Evolutionary conservation across 1,140 invertebrate genomes (phyloP), one percentile per base, ranked within the genome.

Genomic region (Olivierus martensii): DNA sequence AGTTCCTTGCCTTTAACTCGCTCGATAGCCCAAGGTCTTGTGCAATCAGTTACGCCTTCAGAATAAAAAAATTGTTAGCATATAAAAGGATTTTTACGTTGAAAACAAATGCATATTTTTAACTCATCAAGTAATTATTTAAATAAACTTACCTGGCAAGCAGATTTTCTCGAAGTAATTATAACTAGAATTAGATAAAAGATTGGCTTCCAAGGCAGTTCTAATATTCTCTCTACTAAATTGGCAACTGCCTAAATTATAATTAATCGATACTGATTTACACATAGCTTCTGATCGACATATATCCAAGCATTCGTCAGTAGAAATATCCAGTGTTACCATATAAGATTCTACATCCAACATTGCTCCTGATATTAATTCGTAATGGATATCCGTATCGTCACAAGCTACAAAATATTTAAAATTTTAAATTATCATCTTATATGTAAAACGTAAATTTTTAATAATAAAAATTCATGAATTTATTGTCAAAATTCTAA

Each of bases 21-120:
- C 72, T 92, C 88, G 69, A 89, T 88, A 69, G 85, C 86, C 88
- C 88, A 93, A 19, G 86, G 47, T 28, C 46, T 19, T 11, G 34
- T 41, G 21, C 56, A 57, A 9, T 19, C 18, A 4, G 12, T 19
- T 19, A 14, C 17, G 12, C 44, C 44, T 45, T 12, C 14, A 41
- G 7, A 38, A 18, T 5, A n/a, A 11, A 18, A 41, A 9, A 41
- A 7, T 41, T 15, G 17, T 10, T 15, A 46, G 3, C 15, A 34
- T 21, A 15, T 10, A 15, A 7, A 18, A 9, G 22, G n/a, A n/a
- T n/a, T n/a, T n/a, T n/a, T n/a, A n/a, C n/a, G n/a, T n/a, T n/a
- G n/a, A n/a, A n/a, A n/a, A n/a, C n/a, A n/a, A 9, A 28, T 28
- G 9, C 28, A 2, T 28, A 3, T 7, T 28, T 7, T 7, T 28